These are phyloP conservation scores for Vultur gryphus DNA, from an alignment of 2,797 vertebrate species.

Conservation along the genomic window DNA sequence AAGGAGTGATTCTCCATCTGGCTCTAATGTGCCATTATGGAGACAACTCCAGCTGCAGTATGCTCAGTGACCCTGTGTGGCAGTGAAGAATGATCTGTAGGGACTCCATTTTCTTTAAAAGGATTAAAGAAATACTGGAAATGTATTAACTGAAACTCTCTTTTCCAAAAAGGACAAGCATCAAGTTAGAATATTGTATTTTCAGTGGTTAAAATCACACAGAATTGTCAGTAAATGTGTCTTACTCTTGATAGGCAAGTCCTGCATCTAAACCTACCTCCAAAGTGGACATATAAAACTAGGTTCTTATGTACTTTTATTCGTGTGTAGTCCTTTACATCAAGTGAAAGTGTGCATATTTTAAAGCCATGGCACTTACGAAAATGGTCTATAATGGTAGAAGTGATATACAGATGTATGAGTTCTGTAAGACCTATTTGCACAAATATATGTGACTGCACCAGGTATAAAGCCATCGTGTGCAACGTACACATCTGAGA, in stretches of 20 bases:
- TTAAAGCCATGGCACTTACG: neutral
- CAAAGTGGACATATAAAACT: neutral
- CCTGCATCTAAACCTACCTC: neutral
- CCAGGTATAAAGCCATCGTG: neutral
- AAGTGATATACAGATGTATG: neutral
- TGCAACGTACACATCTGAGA: neutral
- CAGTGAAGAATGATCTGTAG: neutral
- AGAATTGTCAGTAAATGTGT: neutral
- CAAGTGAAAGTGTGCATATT: neutral
- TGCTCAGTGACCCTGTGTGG: neutral
- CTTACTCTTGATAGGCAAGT: neutral
- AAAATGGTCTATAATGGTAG: neutral
- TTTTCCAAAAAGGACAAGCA: neutral
- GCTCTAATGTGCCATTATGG: neutral
- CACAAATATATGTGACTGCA: neutral
- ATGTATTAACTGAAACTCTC: neutral
- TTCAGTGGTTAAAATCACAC: neutral
- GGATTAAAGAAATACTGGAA: neutral
- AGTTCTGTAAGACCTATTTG: neutral
- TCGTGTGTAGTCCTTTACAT: neutral
- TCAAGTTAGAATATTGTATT: neutral
- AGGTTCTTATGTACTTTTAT: neutral
- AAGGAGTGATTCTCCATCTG: neutral
- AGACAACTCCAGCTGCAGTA: neutral
- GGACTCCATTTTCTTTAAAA: neutral